A percentile compares a stretch with the other conserved stretches of the same genome.
Conservation (phyloP, 2,888 invertebrate genomes). For the Lasius fuliginosus region DNA sequence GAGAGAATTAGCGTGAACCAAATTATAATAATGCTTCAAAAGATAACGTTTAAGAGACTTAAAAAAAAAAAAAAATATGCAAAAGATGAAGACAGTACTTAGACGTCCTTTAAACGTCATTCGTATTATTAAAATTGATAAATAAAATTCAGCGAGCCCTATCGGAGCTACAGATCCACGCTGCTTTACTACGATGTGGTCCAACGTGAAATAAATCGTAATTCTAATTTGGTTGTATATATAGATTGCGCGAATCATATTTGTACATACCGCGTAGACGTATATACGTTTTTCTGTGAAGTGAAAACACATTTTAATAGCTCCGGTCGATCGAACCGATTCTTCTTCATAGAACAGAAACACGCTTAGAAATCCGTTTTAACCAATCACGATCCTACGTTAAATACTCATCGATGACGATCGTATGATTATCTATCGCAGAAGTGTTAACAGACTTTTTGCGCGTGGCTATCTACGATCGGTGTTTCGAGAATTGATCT, state of each 20-base stretch:
- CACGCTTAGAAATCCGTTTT: constrained; percentile 55
- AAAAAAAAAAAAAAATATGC: not conserved
- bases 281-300: constrained; percentile 79
- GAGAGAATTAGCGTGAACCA: not conserved
- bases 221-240: constrained; percentile 78
- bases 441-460: constrained; percentile 37
- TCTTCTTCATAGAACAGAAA: constrained; percentile 53
- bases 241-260: constrained; percentile 78
- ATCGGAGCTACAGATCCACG: constrained; percentile 45
- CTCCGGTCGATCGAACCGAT: constrained; percentile 47
- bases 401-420: constrained; percentile 54
- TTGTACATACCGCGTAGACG: constrained; percentile 80
- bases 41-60: not conserved
- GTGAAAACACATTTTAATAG: constrained; percentile 65
- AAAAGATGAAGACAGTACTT: not conserved
- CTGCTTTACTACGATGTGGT: constrained; percentile 67
- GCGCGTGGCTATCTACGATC: constrained; percentile 22
- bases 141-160: constrained; percentile 8
- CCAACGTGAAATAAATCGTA: constrained; percentile 78
- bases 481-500: constrained; percentile 18
- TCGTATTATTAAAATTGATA: constrained; percentile 1
- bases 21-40: not conserved
- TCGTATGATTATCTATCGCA: constrained; percentile 47
- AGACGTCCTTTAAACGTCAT: not conserved
- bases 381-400: constrained; percentile 52